Evolutionary conservation across 2,888 invertebrate species (phyloP), one percentile per base, ranked within the genome.

Genomic region (Apotomis capreana): DNA sequence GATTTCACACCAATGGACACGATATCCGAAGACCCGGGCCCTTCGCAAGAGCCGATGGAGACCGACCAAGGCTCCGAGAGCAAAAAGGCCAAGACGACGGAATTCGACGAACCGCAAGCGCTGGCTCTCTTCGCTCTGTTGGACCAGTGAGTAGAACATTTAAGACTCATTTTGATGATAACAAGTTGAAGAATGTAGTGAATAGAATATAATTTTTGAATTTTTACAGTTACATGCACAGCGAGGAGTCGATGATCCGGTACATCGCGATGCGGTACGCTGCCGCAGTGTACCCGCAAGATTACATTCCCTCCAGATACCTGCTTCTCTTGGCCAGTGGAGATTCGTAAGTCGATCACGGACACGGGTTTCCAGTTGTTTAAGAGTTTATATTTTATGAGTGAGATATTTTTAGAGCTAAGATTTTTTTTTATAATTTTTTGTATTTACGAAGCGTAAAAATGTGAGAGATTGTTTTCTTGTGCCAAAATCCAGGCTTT

Each of bases 201-300:
- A 26, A 26, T 26, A 2, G 26, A 26, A 26, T 26, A 26, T 26
- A 26, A 26, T 26, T 26, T 26, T 26, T 26, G 26, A 26, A 26
- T 26, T 26, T 26, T 26, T 26, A 26, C 94, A 96, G 83, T 94
- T 96, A 87, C 95, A 97, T 91, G 95, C 97, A 83, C 94, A 96
- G 90, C 95, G 96, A 96, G 15, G 96, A 97, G 79, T 94, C 96
- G 2, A 96, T 97, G 92, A 96, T 96, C 54, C 94, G 98, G 72
- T 96, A 97, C 88, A 96, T 97, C 54, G 97, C 97, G 3, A 97
- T 96, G 81, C 95, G 97, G 74, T 98, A 97, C 81, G 94, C 97
- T 0, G 95, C 96, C 3, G 95, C 95, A 6, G 96, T 98, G 76
- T 98, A 98, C 87, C 97, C 97, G 0, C 94, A 95, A 49, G 95